Conservation (phyloP, 2,888 invertebrate genomes). For the Macrophya alboannulata region DNA sequence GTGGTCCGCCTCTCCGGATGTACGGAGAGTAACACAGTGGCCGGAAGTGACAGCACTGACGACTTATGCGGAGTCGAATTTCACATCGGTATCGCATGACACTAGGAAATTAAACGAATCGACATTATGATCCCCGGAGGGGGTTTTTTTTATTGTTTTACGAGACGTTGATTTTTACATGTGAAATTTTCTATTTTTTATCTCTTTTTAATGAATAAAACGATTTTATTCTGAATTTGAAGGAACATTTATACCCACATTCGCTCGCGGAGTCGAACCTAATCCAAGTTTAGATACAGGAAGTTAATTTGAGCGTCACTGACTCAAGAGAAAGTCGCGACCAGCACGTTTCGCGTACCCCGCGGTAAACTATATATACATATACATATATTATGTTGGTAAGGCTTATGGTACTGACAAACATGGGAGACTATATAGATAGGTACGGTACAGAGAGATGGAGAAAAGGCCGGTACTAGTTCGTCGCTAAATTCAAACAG, state of each 20-base stretch:
- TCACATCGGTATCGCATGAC: conserved; percentile 37
- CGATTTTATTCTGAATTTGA: neutral
- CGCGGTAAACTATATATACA: conserved; percentile 49
- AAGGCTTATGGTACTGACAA: conserved; percentile 5
- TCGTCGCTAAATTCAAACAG: conserved; percentile 21
- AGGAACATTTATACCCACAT: neutral
- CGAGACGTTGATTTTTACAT: neutral
- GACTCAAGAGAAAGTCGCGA: conserved; percentile 77
- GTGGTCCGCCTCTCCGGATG: conserved; percentile 36
- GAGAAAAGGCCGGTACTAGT: neutral
- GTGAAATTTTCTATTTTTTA: neutral
- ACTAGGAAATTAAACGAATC: neutral
- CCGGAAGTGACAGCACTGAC: conserved; percentile 40
- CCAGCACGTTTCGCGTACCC: conserved; percentile 74
- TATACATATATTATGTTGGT: conserved; percentile 3
- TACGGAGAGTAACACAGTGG: conserved; percentile 28
- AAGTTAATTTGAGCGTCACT: conserved; percentile 77
- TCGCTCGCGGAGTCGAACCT: neutral
- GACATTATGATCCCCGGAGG: neutral
- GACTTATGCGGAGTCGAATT: conserved; percentile 27
- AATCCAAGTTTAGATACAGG: conserved; percentile 70
- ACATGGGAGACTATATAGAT: conserved; percentile 33
- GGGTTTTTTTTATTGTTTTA: neutral
- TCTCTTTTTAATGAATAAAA: neutral
- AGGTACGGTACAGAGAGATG: neutral